Percentiles rank a stretch among this genome's conserved stretches.
phyloP scores from a whole-genome alignment of 1,140 invertebrate genomes.

The Periplaneta americana region DNA sequence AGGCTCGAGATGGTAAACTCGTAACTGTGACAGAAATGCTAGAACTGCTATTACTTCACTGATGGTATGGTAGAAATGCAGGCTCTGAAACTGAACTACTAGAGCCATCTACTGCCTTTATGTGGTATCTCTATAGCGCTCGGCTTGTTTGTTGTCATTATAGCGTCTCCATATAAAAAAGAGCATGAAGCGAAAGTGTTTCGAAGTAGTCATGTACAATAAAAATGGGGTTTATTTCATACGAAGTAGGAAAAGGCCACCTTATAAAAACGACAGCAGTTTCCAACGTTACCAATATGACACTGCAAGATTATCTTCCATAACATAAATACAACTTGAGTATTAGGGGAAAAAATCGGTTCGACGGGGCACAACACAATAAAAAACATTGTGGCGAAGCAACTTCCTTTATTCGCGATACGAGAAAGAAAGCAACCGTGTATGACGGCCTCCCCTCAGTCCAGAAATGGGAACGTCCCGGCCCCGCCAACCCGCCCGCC shows the following conservation, averaged over 20 bases:
- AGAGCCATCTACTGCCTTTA: not conserved
- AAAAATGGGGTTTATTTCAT: not conserved
- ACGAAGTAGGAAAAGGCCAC: not conserved
- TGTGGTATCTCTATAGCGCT: not conserved
- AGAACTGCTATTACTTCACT: not conserved
- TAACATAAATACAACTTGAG: not conserved
- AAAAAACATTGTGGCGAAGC: not conserved
- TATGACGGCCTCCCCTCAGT: not conserved
- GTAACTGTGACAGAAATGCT: not conserved
- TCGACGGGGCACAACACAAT: not conserved
- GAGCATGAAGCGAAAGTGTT: not conserved
- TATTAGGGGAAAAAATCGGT: not conserved
- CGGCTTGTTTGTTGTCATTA: not conserved
- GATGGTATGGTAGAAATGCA: not conserved
- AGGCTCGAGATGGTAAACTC: too few relatives aligned
- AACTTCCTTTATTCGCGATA: not conserved
- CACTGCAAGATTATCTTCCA: not conserved
- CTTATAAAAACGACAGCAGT: not conserved
- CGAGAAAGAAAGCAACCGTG: not conserved
- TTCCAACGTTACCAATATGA: not conserved
- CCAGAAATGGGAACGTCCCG: not conserved
- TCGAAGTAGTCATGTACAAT: not conserved
- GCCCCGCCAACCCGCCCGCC: not conserved
- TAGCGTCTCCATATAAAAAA: not conserved
- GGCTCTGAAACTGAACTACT: not conserved